Evolutionary conservation across 1,140 invertebrate species (phyloP), one percentile per base, ranked within the genome.

Genomic region (Augochlora pura): DNA sequence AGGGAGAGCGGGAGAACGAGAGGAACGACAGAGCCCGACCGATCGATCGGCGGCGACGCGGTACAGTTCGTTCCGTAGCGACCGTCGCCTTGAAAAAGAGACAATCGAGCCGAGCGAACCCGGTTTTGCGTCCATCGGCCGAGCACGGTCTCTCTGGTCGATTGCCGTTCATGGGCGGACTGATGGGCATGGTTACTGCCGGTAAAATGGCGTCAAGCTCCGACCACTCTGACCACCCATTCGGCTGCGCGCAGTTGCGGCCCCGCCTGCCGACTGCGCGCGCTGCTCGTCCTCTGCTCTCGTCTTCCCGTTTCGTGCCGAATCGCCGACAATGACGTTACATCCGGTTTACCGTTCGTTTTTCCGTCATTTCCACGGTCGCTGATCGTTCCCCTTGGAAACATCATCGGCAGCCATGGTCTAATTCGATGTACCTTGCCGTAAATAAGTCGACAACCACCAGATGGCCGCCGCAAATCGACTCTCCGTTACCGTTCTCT

Each of bases 171-270:
- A 66, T 72, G 76, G 77, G 68, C 63, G 76, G 52, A 6, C 68
- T 12, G 7, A 9, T 60, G 71, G 84, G 80, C 73, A 32, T 16
- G 60, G 42, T 32, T 25, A 21, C 12, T 21, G 7, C 27, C 10
- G 80, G 62, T 39, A 86, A 86, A 86, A 86, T 86, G 85, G 85
- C 84, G 85, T 10, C 23, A 70, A 6, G 14, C 69, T 42, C 72
- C 73, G 69, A 14, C 69, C 38, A 77, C 18, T 16, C 21, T 1
- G 0, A 14, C 63, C 81, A 62, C 84, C 80, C 49, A 38, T 42
- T 21, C 27, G 18, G 0, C 18, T 49, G 14, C 46, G 85, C 85
- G 85, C 85, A 86, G 81, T 71, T 77, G 81, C 80, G 32, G 38
- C 69, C 60, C 76, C 80, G 65, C 84, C 85, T 7, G 0, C 16